phyloP scores from a whole-genome alignment of 1,140 invertebrate genomes.

The Sycophaga agraensis region DNA sequence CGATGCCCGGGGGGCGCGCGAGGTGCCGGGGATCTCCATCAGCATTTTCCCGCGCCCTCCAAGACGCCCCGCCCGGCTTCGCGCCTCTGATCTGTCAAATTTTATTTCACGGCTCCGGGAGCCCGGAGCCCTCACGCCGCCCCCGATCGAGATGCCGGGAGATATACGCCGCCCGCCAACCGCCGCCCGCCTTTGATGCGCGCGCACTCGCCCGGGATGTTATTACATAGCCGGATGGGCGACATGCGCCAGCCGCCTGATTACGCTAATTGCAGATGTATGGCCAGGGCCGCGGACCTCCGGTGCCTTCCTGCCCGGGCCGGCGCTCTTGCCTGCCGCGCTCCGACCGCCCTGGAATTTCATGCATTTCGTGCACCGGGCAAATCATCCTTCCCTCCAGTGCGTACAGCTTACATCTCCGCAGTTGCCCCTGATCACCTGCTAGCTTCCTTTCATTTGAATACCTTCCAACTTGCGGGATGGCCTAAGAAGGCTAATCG shows the following conservation, averaged over 20 bases:
- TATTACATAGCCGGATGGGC: no score
- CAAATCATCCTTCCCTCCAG: no score
- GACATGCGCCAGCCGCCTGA: no score
- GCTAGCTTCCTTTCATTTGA: no score
- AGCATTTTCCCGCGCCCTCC: constrained; percentile 5
- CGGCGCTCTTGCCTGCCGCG: no score
- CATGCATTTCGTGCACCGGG: no score
- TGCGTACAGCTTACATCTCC: no score
- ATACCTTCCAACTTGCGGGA: no score
- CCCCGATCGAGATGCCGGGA: constrained; percentile 37
- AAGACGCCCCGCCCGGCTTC: constrained; percentile 24
- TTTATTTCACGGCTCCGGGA: constrained; percentile 54
- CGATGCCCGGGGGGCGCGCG: constrained; percentile 47
- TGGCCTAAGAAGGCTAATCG: no score
- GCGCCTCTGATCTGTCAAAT: constrained; percentile 55
- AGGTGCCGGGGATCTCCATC: constrained; percentile 35
- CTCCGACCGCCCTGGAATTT: no score
- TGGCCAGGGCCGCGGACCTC: neutral
- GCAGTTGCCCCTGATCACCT: no score
- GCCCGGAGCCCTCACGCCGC: constrained; percentile 27
- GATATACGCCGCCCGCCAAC: constrained; percentile 45
- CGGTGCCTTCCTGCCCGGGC: no score
- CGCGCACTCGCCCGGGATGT: neutral
- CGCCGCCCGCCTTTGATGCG: constrained; percentile 33
- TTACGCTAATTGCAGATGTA: constrained; percentile 13